A percentile compares a stretch with the other conserved stretches of the same genome.
These are phyloP conservation scores for Dicerorhinus sumatrensis DNA, from an alignment of 2,113 vertebrate species.

Conservation along the genomic window DNA sequence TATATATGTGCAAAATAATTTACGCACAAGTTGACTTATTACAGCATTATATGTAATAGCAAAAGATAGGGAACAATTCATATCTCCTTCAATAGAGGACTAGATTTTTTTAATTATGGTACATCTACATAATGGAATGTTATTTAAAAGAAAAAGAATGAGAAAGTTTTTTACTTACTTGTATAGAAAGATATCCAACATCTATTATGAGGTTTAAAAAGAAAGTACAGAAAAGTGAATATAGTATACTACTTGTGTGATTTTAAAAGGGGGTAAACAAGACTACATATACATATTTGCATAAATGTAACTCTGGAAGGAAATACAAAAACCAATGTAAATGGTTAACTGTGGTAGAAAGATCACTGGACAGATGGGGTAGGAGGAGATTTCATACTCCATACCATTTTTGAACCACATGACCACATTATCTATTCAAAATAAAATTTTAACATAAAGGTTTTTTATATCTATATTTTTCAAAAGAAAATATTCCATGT, in stretches of 20 bases:
- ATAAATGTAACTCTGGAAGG: background rate
- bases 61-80: background rate
- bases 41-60: background rate
- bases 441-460: slow-evolving; percentile 37
- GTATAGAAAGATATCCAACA: background rate
- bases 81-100: slow-evolving; percentile 2
- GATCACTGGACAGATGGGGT: background rate
- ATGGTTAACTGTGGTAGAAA: background rate
- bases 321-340: slow-evolving; percentile 10
- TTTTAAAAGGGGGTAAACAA: background rate
- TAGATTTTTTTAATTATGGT: background rate
- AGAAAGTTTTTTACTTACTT: background rate
- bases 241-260: background rate
- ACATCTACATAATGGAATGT: background rate
- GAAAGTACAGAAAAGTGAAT: background rate
- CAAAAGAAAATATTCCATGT: slow-evolving; percentile 14
- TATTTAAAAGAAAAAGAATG: slow-evolving; percentile 33
- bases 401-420: slow-evolving; percentile 32
- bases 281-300: background rate
- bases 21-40: background rate
- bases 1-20: background rate
- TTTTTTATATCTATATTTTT: slow-evolving; percentile 29
- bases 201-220: background rate
- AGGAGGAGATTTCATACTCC: background rate
- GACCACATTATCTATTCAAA: slow-evolving; percentile 43